phyloP scores from a whole-genome alignment of 2,113 vertebrate genomes.

The Lipotes vexillifer region DNA sequence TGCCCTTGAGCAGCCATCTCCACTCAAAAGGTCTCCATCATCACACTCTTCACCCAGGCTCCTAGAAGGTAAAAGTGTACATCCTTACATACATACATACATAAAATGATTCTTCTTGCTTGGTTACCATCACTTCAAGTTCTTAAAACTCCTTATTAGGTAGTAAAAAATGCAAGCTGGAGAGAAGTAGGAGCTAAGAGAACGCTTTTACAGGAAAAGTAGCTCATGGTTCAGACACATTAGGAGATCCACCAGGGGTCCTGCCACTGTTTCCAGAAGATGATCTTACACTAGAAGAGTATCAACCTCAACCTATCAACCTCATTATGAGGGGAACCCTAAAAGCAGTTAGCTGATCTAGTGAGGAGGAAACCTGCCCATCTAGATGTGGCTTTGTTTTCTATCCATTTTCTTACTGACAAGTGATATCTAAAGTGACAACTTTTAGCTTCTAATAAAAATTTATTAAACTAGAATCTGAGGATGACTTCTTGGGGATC shows the following conservation, averaged over 20 bases:
- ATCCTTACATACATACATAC: neutral
- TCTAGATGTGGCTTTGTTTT: neutral
- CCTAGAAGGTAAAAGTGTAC: slow-evolving; percentile 71
- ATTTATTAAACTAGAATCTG: neutral
- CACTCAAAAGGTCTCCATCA: slow-evolving; percentile 89
- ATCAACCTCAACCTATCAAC: no score
- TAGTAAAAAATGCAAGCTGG: neutral
- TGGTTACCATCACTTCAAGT: neutral
- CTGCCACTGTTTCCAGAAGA: neutral
- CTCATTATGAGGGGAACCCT: neutral
- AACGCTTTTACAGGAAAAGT: neutral
- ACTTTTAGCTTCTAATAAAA: neutral
- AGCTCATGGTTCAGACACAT: neutral
- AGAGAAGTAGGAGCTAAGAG: neutral
- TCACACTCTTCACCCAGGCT: slow-evolving; percentile 90
- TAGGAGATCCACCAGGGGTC: neutral
- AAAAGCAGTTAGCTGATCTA: neutral
- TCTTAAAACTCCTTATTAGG: neutral
- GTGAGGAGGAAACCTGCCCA: neutral
- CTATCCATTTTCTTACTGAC: neutral
- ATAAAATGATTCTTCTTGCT: neutral
- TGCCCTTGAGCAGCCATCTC: slow-evolving; percentile 93
- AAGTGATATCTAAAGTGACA: neutral
- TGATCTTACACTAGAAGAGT: neutral
- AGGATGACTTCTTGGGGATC: neutral